Percentiles rank a stretch among this genome's conserved stretches.
Conservation (phyloP, 2,797 vertebrate species). For the Scolopax rusticola region DNA sequence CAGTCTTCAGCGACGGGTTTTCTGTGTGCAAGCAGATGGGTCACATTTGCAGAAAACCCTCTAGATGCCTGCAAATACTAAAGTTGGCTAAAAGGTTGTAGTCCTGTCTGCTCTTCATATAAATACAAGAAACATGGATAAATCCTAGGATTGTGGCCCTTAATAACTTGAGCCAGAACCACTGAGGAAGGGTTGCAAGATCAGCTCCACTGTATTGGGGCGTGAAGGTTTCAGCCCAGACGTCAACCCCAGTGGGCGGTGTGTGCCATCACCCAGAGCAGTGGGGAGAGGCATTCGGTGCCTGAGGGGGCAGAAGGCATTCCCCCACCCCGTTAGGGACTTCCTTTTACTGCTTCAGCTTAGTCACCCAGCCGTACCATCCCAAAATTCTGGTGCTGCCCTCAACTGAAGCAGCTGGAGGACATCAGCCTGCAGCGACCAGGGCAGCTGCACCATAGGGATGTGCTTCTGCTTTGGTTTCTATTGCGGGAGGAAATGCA, state of each 20-base stretch:
- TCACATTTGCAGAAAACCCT: neutral
- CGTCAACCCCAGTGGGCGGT: neutral
- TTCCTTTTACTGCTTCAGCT: neutral
- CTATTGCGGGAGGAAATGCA: rapidly evolving
- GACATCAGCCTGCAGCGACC: rapidly evolving
- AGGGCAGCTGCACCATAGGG: rapidly evolving
- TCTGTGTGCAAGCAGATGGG: neutral
- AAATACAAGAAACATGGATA: neutral
- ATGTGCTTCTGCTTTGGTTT: rapidly evolving
- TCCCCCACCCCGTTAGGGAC: neutral
- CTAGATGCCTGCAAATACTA: neutral
- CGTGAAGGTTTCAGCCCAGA: neutral
- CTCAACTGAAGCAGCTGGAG: neutral
- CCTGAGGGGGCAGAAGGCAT: neutral
- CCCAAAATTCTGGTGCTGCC: neutral
- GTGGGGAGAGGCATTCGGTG: neutral
- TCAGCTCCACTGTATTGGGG: neutral
- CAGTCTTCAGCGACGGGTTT: rapidly evolving
- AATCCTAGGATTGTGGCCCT: neutral
- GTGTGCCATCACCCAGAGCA: rapidly evolving
- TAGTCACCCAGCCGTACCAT: neutral
- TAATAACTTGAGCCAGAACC: neutral
- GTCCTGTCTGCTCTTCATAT: neutral
- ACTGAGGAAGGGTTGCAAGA: neutral
- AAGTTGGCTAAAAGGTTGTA: neutral